These are phyloP conservation scores for Ibycter americanus DNA, from an alignment of 2,797 vertebrate genomes.

Conservation along the genomic window DNA sequence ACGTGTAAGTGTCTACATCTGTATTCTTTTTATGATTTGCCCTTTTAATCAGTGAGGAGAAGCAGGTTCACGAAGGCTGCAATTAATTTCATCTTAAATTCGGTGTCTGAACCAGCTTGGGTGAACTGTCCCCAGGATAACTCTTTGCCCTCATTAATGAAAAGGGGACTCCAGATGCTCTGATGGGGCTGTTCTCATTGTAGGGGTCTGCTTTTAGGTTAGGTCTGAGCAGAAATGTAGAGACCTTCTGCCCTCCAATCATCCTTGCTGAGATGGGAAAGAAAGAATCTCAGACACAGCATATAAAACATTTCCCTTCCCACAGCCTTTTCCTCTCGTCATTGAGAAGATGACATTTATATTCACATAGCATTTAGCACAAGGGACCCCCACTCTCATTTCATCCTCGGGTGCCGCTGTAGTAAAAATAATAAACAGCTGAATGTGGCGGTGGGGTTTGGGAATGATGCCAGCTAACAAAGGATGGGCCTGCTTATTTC, in stretches of 20 bases:
- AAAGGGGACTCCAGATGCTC: neutral
- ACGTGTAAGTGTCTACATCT: neutral
- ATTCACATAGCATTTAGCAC: neutral
- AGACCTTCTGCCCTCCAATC: neutral
- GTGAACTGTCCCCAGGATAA: neutral
- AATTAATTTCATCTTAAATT: neutral
- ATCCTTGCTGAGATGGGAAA: constrained; percentile 13
- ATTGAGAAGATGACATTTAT: constrained; percentile 11
- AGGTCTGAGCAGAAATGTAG: neutral
- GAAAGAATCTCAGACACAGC: neutral
- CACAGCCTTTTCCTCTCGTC: constrained; percentile 6
- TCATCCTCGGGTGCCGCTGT: neutral
- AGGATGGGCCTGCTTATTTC: neutral
- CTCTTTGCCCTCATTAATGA: neutral
- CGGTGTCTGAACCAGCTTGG: neutral
- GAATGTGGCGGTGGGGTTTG: neutral
- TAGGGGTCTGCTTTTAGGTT: neutral
- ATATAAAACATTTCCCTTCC: constrained; percentile 23
- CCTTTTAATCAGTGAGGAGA: neutral
- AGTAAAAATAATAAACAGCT: constrained; percentile 23
- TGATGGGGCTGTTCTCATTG: neutral
- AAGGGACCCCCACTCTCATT: neutral
- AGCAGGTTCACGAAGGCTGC: neutral
- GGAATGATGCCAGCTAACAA: neutral
- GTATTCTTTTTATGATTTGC: neutral